Conservation (phyloP, 2,888 invertebrate species). For the Pteria penguin region DNA sequence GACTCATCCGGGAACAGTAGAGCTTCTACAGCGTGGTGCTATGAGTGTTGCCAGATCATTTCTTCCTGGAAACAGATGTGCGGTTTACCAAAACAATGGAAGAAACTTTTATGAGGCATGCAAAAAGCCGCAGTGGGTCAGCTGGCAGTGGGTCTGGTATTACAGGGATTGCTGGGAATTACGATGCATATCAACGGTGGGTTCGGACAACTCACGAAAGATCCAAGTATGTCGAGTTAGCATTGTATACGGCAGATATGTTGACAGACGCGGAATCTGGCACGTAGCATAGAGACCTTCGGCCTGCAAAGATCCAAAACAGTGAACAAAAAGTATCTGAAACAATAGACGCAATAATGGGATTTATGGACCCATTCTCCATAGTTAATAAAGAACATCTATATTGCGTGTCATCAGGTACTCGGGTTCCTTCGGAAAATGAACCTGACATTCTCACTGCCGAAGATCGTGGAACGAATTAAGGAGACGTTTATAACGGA, state of each 20-base stretch:
- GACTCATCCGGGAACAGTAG: slow-evolving; percentile 46
- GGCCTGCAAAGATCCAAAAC: slow-evolving; percentile 44
- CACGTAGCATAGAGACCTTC: slow-evolving; percentile 39
- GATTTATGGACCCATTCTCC: slow-evolving; percentile 49
- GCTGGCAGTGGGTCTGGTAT: slow-evolving; percentile 43
- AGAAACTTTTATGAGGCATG: slow-evolving; percentile 40
- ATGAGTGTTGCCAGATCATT: slow-evolving; percentile 56
- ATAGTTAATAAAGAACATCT: slow-evolving; percentile 37
- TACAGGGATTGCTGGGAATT: slow-evolving; percentile 43
- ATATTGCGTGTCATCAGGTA: slow-evolving; percentile 41
- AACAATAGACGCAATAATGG: slow-evolving; percentile 37
- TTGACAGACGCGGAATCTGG: slow-evolving; percentile 9
- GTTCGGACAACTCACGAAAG: slow-evolving; percentile 36
- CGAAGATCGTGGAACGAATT: slow-evolving; percentile 9
- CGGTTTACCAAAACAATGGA: slow-evolving; percentile 52
- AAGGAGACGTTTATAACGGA: slow-evolving; percentile 35
- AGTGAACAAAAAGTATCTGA: slow-evolving; percentile 34
- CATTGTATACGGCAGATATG: slow-evolving; percentile 42
- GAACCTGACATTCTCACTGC: slow-evolving; percentile 22
- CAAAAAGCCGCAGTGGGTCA: slow-evolving; percentile 40
- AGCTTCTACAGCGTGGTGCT: slow-evolving; percentile 42
- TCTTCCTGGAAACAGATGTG: slow-evolving; percentile 51
- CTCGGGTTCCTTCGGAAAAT: slow-evolving; percentile 13
- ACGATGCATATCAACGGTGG: slow-evolving; percentile 50
- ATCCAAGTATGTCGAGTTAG: slow-evolving; percentile 32